Conservation (phyloP, 2,797 vertebrate species). For the Sebastes oblongus region DNA sequence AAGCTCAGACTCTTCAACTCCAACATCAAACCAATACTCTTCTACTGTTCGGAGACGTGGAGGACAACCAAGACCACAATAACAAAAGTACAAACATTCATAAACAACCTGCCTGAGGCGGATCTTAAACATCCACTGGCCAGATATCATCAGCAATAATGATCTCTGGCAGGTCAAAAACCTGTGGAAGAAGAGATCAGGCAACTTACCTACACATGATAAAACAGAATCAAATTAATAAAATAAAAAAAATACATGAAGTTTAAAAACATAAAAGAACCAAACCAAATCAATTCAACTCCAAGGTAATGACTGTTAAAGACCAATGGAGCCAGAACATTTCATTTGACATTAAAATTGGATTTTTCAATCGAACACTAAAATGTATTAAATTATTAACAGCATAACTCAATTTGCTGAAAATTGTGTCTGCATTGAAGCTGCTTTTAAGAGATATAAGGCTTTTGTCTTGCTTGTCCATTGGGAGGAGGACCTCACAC, state of each 20-base stretch:
- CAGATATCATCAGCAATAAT: too few species aligned
- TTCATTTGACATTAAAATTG: background rate
- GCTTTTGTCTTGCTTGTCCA: background rate
- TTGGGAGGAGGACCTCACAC: background rate
- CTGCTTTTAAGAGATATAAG: background rate
- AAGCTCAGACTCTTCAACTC: too few species aligned
- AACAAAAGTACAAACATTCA: too few species aligned
- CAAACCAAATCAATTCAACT: background rate
- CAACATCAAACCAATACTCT: too few species aligned
- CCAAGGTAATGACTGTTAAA: background rate
- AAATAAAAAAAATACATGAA: background rate
- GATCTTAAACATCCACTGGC: too few species aligned
- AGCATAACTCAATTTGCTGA: background rate
- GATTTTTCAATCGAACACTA: background rate
- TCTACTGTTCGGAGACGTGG: rapidly evolving
- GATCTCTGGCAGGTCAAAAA: too few species aligned
- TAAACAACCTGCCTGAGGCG: too few species aligned
- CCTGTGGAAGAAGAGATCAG: too few species aligned
- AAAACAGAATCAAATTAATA: background rate
- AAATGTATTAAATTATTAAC: background rate
- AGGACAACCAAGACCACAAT: too few species aligned
- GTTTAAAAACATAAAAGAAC: background rate
- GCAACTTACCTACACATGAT: background rate
- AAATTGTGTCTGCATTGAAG: background rate
- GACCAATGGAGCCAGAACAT: background rate